Base-by-base conservation (phyloP, 23 tunicate species). In the Aplidium turbinatum region DNA sequence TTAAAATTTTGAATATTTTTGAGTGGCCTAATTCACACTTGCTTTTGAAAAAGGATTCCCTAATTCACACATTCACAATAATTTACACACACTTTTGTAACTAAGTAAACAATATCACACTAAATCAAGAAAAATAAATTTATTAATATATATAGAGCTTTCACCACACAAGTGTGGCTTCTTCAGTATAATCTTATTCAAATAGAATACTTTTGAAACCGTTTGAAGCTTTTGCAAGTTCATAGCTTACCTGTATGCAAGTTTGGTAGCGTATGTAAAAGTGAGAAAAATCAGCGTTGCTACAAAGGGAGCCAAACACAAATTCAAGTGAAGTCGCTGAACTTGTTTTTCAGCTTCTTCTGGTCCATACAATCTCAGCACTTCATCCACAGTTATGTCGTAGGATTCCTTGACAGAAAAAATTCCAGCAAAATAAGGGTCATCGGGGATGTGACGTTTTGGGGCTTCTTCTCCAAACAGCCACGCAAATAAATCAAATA, bases 241-340 rank as follows among this genome's bases (percentile, higher is more conserved):
- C n/a, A n/a, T n/a, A n/a, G n/a, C n/a, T n/a, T n/a, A n/a, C n/a
- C n/a, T n/a, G n/a, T n/a, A n/a, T n/a, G n/a, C n/a, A n/a, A n/a
- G n/a, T n/a, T n/a, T n/a, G n/a, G n/a, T 42, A 11, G 22, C 24
- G 61, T 54, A 54, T 16, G 24, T n/a, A 11, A 62, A 62, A 9
- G 68, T 29, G 7, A 62, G 20, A 32, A 62, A 62, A 4, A 32
- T n/a, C 38, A 62, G 20, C 30, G 68, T 32, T 27, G 39, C 68
- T 4, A 62, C 13, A 23, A 62, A 62, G 13, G 68, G 68, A 6
- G 36, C 20, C 38, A 62, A 7, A n/a, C 68, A 62, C 39, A 62
- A 6, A n/a, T 32, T 62, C 4, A 62, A 9, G 39, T 62, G 19
- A 4, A 62, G 7, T n/a, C 68, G 11, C 11, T 31, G 38, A 26